These are phyloP conservation scores for Aphelenchoides bicaudatus DNA, from an alignment of 2,888 invertebrate species.

Conservation along the genomic window DNA sequence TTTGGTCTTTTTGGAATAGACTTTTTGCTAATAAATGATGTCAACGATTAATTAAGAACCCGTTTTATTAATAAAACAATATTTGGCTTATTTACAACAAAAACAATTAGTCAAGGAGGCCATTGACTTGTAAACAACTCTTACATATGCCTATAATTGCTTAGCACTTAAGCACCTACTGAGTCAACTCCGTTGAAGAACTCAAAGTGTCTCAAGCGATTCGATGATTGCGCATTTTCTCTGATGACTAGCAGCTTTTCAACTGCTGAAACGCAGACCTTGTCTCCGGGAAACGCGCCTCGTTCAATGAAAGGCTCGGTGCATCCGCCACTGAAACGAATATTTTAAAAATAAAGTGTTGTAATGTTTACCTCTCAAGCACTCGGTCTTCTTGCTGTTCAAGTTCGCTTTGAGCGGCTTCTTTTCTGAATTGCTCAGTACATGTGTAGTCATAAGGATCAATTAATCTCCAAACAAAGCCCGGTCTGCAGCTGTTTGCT, in stretches of 20 bases:
- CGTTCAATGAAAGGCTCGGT: conserved; percentile 34
- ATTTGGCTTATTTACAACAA: too few species aligned
- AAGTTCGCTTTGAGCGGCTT: conserved; percentile 19
- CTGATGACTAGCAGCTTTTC: conserved; percentile 29
- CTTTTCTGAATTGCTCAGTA: conserved; percentile 34
- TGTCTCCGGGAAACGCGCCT: conserved; percentile 39
- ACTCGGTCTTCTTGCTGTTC: conserved; percentile 26
- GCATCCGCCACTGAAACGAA: conserved; percentile 24
- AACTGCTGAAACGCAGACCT: conserved; percentile 33
- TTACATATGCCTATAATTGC: too few species aligned
- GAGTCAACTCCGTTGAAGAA: conserved; percentile 60
- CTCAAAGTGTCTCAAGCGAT: conserved; percentile 38
- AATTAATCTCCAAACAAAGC: conserved; percentile 48
- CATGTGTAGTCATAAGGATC: conserved; percentile 59
- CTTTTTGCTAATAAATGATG: too few species aligned
- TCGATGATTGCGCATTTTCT: conserved; percentile 23
- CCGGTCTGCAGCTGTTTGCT: conserved; percentile 49
- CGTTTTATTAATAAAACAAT: too few species aligned
- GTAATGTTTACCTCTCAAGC: too few species aligned
- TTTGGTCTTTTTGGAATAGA: too few species aligned
- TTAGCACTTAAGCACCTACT: conserved; percentile 43
- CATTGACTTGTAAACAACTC: too few species aligned
- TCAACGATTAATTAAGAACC: too few species aligned
- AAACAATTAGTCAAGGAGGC: too few species aligned
- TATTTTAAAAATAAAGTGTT: too few species aligned